These are phyloP conservation scores for Branchinecta lindahli DNA, from an alignment of 1,140 invertebrate species.

Conservation along the genomic window DNA sequence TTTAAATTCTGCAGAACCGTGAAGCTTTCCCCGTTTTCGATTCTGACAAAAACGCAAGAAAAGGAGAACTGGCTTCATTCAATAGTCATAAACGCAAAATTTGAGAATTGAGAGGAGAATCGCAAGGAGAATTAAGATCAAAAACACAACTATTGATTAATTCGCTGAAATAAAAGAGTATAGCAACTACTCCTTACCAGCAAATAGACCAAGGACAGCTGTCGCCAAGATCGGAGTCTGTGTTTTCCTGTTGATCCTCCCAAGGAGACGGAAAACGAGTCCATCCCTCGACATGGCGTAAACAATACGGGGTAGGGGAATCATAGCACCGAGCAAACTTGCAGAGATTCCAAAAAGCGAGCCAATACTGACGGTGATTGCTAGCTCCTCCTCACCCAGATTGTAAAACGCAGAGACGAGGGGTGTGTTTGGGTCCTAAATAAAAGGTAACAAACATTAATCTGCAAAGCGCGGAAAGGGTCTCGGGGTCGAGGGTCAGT, in stretches of 20 bases:
- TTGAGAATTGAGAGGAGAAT: no score
- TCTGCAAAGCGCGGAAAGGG: no score
- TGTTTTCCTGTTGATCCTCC: conserved; percentile 33
- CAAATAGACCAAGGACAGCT: conserved; percentile 55
- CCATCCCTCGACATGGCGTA: conserved; percentile 90
- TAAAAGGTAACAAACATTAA: not conserved
- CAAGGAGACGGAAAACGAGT: conserved; percentile 48
- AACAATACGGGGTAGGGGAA: conserved; percentile 82
- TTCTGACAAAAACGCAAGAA: no score
- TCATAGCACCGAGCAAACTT: conserved; percentile 85
- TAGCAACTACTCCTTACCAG: conserved; percentile 43
- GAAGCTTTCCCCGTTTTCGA: no score
- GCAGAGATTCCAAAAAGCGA: conserved; percentile 53
- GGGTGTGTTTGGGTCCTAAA: conserved; percentile 55
- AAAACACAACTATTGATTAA: no score
- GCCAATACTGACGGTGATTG: conserved; percentile 59
- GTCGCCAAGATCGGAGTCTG: conserved; percentile 65
- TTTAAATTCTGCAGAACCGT: no score
- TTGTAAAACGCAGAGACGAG: conserved; percentile 58
- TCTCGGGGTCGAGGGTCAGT: no score
- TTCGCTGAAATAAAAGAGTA: no score
- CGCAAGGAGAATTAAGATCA: no score
- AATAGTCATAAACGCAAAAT: no score
- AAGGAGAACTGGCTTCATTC: no score
- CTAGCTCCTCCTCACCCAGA: conserved; percentile 46